Evolutionary conservation across 2,113 vertebrate species (phyloP), one percentile per base, ranked within the genome.

Genomic region (Ibidorhyncha struthersii): DNA sequence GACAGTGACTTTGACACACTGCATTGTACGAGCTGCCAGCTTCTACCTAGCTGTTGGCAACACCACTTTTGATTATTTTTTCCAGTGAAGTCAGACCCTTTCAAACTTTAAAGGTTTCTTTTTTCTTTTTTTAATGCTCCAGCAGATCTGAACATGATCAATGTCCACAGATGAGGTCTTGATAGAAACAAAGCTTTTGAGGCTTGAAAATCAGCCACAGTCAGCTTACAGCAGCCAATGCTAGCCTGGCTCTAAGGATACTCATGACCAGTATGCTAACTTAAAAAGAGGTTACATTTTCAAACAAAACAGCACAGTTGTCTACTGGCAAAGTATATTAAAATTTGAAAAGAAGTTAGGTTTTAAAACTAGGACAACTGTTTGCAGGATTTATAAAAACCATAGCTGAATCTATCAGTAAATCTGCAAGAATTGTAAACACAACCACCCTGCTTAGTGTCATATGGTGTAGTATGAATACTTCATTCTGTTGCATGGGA

Each of bases 181-280:
- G 65, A 81, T 10, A 96, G 53, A 91, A 96, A 74, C 45, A 91
- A 95, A 94, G 47, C 47, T 86, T 95, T n/a, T 85, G 76, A 92
- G 95, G 52, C 63, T 89, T 90, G 71, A 95, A 96, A 95, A 93
- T 61, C 86, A 89, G 63, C 82, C 70, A 70, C 0, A 9, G 73
- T 59, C 73, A 71, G 29, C 79, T 86, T 56, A 85, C 10, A 71
- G 86, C 61, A 92, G 82, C 52, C 83, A 90, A 0, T 6, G 14
- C 50, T 58, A 81, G 23, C 25, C 83, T 91, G 69, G 66, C 34
- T 84, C 80, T 80, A 55, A 78, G 45, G 50, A 89, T 65, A 20
- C 23, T 78, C 26, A 6, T 0, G 3, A 82, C 14, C 43, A 50
- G n/a, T n/a, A 71, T 21, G 72, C 34, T 53, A 69, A 73, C 26